A percentile compares a stretch with the other conserved stretches of the same genome.
phyloP scores from a whole-genome alignment of 2,797 vertebrate genomes.

The Gobio occitaniae region DNA sequence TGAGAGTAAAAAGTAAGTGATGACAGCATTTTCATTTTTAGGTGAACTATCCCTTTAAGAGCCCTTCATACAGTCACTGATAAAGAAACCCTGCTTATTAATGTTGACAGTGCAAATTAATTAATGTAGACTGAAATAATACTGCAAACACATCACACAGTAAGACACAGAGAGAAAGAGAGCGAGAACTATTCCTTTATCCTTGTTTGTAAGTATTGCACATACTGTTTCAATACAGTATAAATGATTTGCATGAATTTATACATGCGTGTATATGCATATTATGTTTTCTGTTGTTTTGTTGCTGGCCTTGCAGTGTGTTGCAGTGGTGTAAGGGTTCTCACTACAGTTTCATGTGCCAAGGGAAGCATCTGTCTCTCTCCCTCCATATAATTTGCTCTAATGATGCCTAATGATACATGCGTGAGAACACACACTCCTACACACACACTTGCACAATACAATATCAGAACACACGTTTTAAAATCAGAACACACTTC shows the following conservation, averaged over 20 bases:
- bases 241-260: constrained; percentile 8
- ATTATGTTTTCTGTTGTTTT: constrained; percentile 9
- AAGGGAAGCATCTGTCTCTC: constrained; percentile 73
- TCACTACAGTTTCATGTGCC: constrained; percentile 59
- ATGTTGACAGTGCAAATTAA: constrained; percentile 67
- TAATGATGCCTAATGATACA: constrained; percentile 78
- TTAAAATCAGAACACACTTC: constrained; percentile 5
- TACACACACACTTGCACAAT: constrained; percentile 35
- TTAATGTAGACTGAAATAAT: constrained; percentile 57
- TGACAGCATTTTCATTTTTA: neutral
- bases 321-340: constrained; percentile 21
- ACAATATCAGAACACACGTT: constrained; percentile 30
- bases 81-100: constrained; percentile 67
- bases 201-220: constrained; percentile 10
- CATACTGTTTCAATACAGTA: constrained; percentile 27
- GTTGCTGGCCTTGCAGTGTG: neutral
- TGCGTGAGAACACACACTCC: constrained; percentile 60
- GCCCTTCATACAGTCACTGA: constrained; percentile 50
- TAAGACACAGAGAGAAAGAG: constrained; percentile 41
- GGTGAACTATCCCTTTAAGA: neutral
- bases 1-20: neutral
- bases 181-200: constrained; percentile 5
- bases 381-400: constrained; percentile 75
- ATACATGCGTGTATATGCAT: neutral
- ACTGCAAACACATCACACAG: constrained; percentile 62